Evolutionary conservation across 2,888 invertebrate genomes (phyloP), one percentile per base, ranked within the genome.

Genomic region (Apeira syringaria): DNA sequence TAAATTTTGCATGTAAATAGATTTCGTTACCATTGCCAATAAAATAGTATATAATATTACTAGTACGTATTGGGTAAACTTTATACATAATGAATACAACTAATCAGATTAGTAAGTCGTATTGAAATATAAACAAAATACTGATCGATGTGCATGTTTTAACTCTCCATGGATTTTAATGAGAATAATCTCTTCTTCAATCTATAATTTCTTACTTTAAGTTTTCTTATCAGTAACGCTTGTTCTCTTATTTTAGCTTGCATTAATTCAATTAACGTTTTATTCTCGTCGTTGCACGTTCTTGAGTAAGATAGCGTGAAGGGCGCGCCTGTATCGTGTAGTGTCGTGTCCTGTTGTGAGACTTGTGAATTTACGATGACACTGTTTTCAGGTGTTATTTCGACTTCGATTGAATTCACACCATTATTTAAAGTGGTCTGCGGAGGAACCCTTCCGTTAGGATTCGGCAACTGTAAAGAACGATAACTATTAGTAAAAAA

Each of bases 81-180:
- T n/a, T n/a, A n/a, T n/a, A n/a, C n/a, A n/a, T n/a, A n/a, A n/a
- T n/a, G n/a, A n/a, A n/a, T n/a, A n/a, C n/a, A n/a, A n/a, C n/a
- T n/a, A n/a, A n/a, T n/a, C n/a, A n/a, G n/a, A n/a, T n/a, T n/a
- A n/a, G n/a, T n/a, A n/a, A n/a, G n/a, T n/a, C n/a, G n/a, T n/a
- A n/a, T n/a, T n/a, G n/a, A n/a, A n/a, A n/a, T n/a, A n/a, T n/a
- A n/a, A n/a, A n/a, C n/a, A n/a, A n/a, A n/a, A n/a, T n/a, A n/a
- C n/a, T n/a, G n/a, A n/a, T n/a, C n/a, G n/a, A n/a, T n/a, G n/a
- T n/a, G n/a, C n/a, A n/a, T n/a, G n/a, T n/a, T 13, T 18, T 31
- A 31, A 27, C 8, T 18, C 12, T 41, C 27, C 38, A 46, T 35
- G 10, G 41, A 25, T 45, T 47, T 60, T 44, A 61, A 50, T 41